Conservation (phyloP, 1,140 invertebrate genomes). For the Orussus abietinus region DNA sequence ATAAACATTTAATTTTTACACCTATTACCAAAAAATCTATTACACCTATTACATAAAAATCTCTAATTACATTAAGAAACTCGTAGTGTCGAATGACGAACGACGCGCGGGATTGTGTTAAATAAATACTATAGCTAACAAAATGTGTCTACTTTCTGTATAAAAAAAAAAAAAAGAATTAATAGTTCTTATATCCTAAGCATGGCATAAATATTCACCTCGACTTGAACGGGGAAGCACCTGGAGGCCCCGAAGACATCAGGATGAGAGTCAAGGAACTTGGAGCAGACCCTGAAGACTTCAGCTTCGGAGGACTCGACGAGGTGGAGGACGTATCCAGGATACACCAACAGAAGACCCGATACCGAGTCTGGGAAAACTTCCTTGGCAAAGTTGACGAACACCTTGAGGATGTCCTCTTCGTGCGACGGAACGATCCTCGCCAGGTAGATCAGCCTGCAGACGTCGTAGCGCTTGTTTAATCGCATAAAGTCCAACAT, state of each 20-base stretch:
- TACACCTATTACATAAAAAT: too few relatives aligned
- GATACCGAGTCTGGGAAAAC: slow-evolving; percentile 12
- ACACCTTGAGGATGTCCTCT: slow-evolving; percentile 10
- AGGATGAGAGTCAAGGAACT: slow-evolving; percentile 4
- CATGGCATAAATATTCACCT: too few relatives aligned
- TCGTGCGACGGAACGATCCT: slow-evolving; percentile 2
- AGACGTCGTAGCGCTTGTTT: slow-evolving; percentile 2
- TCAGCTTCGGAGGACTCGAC: slow-evolving; percentile 16
- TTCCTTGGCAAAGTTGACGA: slow-evolving; percentile 5
- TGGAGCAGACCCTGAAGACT: slow-evolving; percentile 12
- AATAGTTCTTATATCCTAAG: too few relatives aligned
- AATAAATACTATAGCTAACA: too few relatives aligned
- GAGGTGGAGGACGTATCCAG: slow-evolving; percentile 12
- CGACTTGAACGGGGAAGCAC: slow-evolving; percentile 14
- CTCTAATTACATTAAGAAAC: too few relatives aligned
- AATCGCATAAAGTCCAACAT: slow-evolving; percentile 8
- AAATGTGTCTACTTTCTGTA: too few relatives aligned
- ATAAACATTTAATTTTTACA: too few relatives aligned
- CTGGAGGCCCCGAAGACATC: slow-evolving; percentile 8
- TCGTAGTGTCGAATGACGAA: too few relatives aligned
- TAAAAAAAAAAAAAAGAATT: too few relatives aligned
- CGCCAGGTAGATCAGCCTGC: slow-evolving; percentile 11
- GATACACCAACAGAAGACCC: slow-evolving; percentile 16
- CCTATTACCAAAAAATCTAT: too few relatives aligned
- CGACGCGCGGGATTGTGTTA: too few relatives aligned